Evolutionary conservation across 2,797 vertebrate species (phyloP), one percentile per base, ranked within the genome.

Genomic region (Enteromius anoplus): DNA sequence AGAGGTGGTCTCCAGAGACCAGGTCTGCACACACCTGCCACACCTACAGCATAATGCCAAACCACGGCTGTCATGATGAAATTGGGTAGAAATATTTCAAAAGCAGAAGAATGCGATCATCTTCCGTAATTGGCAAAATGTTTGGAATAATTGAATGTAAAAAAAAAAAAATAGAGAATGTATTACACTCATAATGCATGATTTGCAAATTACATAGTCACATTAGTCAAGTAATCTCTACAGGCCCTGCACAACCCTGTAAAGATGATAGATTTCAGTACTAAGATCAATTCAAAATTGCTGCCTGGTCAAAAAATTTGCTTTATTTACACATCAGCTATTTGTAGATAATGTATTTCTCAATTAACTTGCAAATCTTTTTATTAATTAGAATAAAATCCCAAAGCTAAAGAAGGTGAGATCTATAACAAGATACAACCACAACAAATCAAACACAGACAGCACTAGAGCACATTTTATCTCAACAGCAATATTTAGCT

Each of bases 381-480:
- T 75, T 29, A 78, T 75, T 29, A 78, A 86, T 62, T 81, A 42
- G 78, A 71, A 84, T 84, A 83, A 88, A 85, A 90, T 88, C 90
- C 87, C 86, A 21, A 81, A 81, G 81, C 42, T 23, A 40, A 58
- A 58, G 70, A 70, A 55, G 85, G 40, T 80, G 82, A 81, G 80
- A 88, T 90, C 73, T 90, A 87, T 89, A 88, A 78, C 85, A 85
- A 85, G 73, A 66, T 78, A 77, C 84, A 90, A 34, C 58, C 21
- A 53, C 49, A 17, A 51, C 23, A 71, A 40, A 32, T 62, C 12
- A 40, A 78, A 77, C 23, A 32, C 14, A 77, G 17, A 45, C 4
- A 68, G 60, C 42, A 32, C 89, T 91, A 85, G 87, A 90, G 65
- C 72, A 85, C 90, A 91, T 89, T 87, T 37, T 51, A 29, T 78